These are phyloP conservation scores for Marronus borbonicus DNA, from an alignment of 2,888 invertebrate species.

Conservation along the genomic window DNA sequence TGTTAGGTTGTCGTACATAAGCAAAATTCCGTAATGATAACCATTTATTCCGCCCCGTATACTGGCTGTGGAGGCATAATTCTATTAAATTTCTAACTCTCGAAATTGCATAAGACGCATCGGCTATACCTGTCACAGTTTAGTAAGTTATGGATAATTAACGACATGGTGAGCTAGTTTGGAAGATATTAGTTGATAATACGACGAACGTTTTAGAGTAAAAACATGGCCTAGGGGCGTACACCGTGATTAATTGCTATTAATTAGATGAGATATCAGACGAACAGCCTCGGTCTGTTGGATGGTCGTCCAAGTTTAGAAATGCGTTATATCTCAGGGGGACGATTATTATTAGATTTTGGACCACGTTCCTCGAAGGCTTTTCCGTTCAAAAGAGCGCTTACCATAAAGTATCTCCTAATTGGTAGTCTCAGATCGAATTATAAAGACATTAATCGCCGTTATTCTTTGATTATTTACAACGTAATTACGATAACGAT, in stretches of 20 bases:
- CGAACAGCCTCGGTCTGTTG: constrained; percentile 51
- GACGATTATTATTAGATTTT: constrained; percentile 58
- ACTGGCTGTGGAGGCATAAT: constrained; percentile 2
- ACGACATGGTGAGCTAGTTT: constrained; percentile 57
- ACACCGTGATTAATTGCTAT: constrained; percentile 61
- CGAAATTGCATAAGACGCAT: constrained; percentile 52
- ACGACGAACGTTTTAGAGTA: constrained; percentile 56
- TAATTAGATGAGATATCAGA: constrained; percentile 59
- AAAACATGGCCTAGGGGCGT: constrained; percentile 58
- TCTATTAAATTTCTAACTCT: constrained; percentile 47
- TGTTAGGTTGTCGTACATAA: no score
- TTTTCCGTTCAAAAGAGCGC: constrained; percentile 51
- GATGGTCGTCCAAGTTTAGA: constrained; percentile 55
- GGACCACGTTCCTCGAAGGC: constrained; percentile 50
- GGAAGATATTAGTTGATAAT: constrained; percentile 60
- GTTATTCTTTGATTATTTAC: constrained; percentile 48
- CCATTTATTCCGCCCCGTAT: neutral
- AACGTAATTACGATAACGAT: constrained; percentile 38
- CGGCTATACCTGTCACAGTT: constrained; percentile 55
- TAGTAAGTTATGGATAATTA: constrained; percentile 58
- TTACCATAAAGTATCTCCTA: constrained; percentile 49
- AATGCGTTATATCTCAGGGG: constrained; percentile 57
- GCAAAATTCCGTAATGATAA: neutral
- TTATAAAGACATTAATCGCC: constrained; percentile 51
- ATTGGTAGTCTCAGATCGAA: constrained; percentile 51